Evolutionary conservation across 2,888 invertebrate genomes (phyloP).

Genomic region (Agonum fuliginosum): DNA sequence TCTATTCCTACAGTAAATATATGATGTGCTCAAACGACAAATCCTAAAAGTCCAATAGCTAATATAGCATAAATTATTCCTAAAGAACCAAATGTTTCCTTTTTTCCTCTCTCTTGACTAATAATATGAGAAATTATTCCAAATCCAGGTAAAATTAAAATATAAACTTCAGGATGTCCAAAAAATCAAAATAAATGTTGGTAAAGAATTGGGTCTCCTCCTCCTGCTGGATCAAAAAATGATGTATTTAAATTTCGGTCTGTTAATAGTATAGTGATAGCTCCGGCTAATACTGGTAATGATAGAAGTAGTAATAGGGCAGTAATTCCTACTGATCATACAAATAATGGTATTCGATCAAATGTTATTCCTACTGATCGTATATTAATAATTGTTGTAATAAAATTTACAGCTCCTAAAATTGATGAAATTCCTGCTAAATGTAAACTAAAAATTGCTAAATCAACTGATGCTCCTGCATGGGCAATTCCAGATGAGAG

Average conservation of each 20-base stretch:
- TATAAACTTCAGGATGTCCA: conserved; percentile 91
- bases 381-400: conserved; percentile 85
- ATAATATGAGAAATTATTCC: conserved; percentile 88
- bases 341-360: conserved; percentile 83
- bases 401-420: too few species aligned
- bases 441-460: too few species aligned
- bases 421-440: too few species aligned
- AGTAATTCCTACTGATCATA: conserved; percentile 83
- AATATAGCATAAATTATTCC: conserved; percentile 91
- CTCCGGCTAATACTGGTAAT: conserved; percentile 85
- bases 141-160: conserved; percentile 89
- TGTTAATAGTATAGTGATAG: conserved; percentile 86
- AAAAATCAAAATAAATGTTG: conserved; percentile 93
- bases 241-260: conserved; percentile 88
- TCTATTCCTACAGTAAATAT: conserved; percentile 91
- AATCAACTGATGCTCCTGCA: too few species aligned
- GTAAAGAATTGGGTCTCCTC: conserved; percentile 87
- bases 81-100: conserved; percentile 82
- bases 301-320: conserved; percentile 80
- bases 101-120: conserved; percentile 84
- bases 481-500: conserved; percentile 78
- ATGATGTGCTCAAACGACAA: conserved; percentile 90
- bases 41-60: conserved; percentile 87
- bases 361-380: conserved; percentile 77
- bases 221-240: conserved; percentile 87